Evolutionary conservation across 2,888 invertebrate species (phyloP), one percentile per base, ranked within the genome.

Genomic region (Limnephilus rhombicus): DNA sequence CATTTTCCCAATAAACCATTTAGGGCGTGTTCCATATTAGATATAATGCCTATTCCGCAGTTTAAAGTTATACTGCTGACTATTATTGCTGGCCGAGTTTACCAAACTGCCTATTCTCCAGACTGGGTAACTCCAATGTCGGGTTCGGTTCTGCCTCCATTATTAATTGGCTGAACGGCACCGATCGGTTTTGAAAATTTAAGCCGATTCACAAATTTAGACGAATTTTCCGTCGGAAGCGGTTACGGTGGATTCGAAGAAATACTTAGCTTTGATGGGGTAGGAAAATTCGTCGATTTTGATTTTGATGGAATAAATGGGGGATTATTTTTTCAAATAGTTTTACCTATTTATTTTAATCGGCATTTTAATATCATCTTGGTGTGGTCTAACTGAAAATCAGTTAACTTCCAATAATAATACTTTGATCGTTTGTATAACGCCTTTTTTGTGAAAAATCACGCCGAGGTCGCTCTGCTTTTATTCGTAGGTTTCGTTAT

Each of bases 161-260:
- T 89, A 89, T 89, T 89, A 89, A 89, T 89, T 89, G 80, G 31
- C 31, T 37, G 41, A 80, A 34, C 88, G 88, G 80, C 24, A 89
- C 34, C 68, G 88, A 89, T 89, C 88, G 80, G 88, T 89, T 89
- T 53, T 89, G 37, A 68, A 89, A 89, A 89, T 89, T 89, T 89
- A 89, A 89, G 80, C 88, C 80, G 88, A 86, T 49, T 86, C 45
- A 37, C 45, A 24, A 86, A 86, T 86, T 86, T 86, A 37, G n/a
- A 45, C 45, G n/a, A 45, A 86, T 45, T 86, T 86, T 86, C 41
- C 86, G 29, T n/a, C 68, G 68, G 68, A 68, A 68, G 68, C 68
- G 68, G 68, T 68, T 24, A 24, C 24, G 24, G 7, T 68, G 9
- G n/a, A 68, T 68, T 68, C 68, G 0, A 68, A 68, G 68, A 68